Percentiles rank a stretch among this genome's conserved stretches.
phyloP scores from a whole-genome alignment of 2,113 vertebrate genomes.

The Neotragus moschatus region DNA sequence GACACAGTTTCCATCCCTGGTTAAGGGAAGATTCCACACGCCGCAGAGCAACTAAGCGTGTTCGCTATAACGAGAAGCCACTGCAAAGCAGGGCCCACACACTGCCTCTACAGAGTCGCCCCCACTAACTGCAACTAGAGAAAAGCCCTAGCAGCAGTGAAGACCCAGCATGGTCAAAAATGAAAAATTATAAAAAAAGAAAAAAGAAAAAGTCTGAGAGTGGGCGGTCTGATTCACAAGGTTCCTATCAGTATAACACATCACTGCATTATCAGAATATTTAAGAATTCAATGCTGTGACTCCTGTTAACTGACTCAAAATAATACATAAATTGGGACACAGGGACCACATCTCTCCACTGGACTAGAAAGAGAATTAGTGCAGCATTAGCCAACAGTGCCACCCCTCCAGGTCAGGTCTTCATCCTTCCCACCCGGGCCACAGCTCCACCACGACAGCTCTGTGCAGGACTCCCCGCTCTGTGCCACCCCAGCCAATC shows the following conservation, averaged over 20 bases:
- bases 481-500: neutral
- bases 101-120: neutral
- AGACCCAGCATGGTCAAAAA: neutral
- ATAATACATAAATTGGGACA: neutral
- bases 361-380: neutral
- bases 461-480: neutral
- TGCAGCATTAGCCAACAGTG: neutral
- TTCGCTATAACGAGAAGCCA: rapidly evolving
- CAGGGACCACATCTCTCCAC: neutral
- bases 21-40: neutral
- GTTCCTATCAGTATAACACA: neutral
- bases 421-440: neutral
- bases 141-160: neutral
- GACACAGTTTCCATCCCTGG: neutral
- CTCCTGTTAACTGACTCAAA: neutral
- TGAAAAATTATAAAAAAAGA: neutral
- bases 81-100: neutral
- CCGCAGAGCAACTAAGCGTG: neutral
- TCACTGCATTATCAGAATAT: neutral
- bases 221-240: neutral
- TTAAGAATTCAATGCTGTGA: neutral
- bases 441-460: neutral
- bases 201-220: neutral
- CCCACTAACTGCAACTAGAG: neutral
- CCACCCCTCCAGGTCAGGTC: neutral